Evolutionary conservation across 2,113 vertebrate species (phyloP).

Genomic region (Planiliza haematocheilus): DNA sequence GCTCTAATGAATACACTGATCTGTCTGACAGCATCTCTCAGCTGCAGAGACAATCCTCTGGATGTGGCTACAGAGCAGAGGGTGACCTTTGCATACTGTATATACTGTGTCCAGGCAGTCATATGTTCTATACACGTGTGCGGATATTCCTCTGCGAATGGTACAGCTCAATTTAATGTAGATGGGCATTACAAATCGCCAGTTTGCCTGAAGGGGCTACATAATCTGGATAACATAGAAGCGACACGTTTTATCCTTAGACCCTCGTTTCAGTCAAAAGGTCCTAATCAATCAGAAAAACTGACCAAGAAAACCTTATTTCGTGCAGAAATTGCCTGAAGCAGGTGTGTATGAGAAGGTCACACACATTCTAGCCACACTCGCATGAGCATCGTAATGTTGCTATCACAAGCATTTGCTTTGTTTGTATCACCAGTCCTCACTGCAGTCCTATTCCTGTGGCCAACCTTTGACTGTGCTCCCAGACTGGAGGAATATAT

Average conservation of each 20-base stretch:
- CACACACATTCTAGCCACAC: neutral
- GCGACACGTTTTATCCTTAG: neutral
- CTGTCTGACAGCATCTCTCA: constrained; percentile 54
- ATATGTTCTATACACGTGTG: neutral
- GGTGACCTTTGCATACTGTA: constrained; percentile 8
- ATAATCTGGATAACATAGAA: neutral
- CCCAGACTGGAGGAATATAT: neutral
- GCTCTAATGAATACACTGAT: constrained; percentile 66
- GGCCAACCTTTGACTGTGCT: neutral
- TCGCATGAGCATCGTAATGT: neutral
- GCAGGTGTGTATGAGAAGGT: constrained; percentile 13
- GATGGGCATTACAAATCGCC: neutral
- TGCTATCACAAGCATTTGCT: neutral
- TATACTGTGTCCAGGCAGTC: neutral
- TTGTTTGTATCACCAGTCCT: neutral
- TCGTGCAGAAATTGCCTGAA: neutral
- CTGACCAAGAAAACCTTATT: neutral
- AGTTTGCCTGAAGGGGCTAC: neutral
- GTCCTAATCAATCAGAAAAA: neutral
- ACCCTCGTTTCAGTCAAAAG: neutral
- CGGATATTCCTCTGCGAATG: constrained; percentile 5
- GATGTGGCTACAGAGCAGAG: constrained; percentile 1
- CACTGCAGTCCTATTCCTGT: neutral
- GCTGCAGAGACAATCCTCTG: neutral
- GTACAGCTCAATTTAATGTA: neutral